Evolutionary conservation across 2,888 invertebrate genomes (phyloP), one percentile per base, ranked within the genome.

Genomic region (Spicauda simplicius): DNA sequence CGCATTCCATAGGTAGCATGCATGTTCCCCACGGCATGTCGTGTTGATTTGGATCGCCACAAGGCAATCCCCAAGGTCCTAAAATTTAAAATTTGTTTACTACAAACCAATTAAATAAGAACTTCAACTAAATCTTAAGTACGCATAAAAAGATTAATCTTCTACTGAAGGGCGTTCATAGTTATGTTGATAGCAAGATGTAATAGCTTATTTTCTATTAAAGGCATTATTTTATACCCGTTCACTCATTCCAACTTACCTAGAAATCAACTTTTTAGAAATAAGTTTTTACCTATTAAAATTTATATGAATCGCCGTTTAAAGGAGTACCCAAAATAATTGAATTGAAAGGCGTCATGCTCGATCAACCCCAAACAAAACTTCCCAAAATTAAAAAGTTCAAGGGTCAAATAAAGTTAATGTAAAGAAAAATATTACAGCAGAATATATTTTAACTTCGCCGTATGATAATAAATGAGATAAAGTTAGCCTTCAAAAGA

Each of bases 61-160:
- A 91, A 0, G 86, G 80, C 3, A 88, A 83, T 1, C 91, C 91
- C 92, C 90, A 91, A 0, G 92, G 92, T 48, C 91, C 92, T 91
- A 45, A 54, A 68, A 63, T 25, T n/a, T 54, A 25, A 19, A 48
- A 54, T 30, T 20, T 11, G 30, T 45, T n/a, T 14, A 25, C 12
- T 41, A 10, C 1, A 8, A 3, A 10, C 10, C 33, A 33, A 7
- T 30, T n/a, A n/a, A 25, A 25, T 25, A 25, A 25, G 2, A 25
- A 4, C 2, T 25, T 5, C 5, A 25, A 25, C 25, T 25, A 5
- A 25, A 25, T 25, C 25, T n/a, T n/a, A n/a, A n/a, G 7, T 30
- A 30, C 30, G 4, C 30, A 5, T 30, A 30, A 30, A 7, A 5
- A 30, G 7, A 30, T 30, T 30, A 5, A 7, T 30, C 30, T 30